Evolutionary conservation across 1,140 invertebrate species (phyloP), one percentile per base, ranked within the genome.

Genomic region (Scaptomyza graminum): DNA sequence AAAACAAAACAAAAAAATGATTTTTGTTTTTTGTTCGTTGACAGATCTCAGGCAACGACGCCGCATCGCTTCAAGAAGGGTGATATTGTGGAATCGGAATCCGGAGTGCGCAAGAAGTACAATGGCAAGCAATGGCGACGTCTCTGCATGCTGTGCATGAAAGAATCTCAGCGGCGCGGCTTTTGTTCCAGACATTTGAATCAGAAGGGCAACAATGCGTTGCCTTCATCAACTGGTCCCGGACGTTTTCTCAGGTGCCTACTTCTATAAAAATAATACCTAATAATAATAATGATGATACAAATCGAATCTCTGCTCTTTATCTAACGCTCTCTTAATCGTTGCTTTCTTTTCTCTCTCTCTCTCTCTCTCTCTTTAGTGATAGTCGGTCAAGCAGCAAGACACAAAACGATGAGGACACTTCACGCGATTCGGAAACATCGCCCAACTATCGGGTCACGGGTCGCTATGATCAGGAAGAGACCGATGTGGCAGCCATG

Each of bases 101-200:
- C 97, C 90, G 98, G 98, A 72, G 98, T 99, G 76, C 93, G 98
- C 3, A 99, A 99, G 93, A 99, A 99, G 93, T 99, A 98, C 92
- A 99, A 99, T 93, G 99, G 99, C 5, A 99, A 99, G 93, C 99
- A 99, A 91, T 99, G 98, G 99, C 94, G 98, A 73, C 94, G 98
- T 82, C 94, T 99, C 43, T 92, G 91, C 75, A 98, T 97, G 65
- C 96, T 96, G 60, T 99, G 98, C 93, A 96, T 95, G n/a, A 99
- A 99, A 93, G 98, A 99, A 93, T 99, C 98, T 80, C 98, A 99
- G 93, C 93, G 98, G 39, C 94, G 98, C 69, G 98, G 98, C 6
- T 99, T 95, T 92, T 99, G 98, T 92, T 99, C 98, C 16, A 93
- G 98, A 51, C 98, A 99, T 93, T 94, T 99, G 67, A 98, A 96